Percentiles rank a stretch among this genome's conserved stretches.
Conservation (phyloP, 2,888 invertebrate genomes). For the Pristionchus japonicus region DNA sequence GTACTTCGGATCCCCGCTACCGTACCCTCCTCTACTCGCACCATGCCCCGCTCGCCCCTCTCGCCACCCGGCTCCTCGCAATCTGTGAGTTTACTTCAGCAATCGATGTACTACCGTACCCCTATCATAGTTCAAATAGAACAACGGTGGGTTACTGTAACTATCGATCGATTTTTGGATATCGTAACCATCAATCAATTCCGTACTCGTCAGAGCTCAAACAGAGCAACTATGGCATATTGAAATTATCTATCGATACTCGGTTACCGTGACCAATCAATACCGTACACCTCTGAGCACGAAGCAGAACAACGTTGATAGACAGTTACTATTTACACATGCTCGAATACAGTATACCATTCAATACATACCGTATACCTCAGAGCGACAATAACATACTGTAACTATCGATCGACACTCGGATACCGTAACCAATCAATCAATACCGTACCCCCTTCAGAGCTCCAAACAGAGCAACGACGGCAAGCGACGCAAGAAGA, state of each 20-base stretch:
- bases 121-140: no score
- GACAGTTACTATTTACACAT: background rate
- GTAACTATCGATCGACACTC: no score
- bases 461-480: background rate
- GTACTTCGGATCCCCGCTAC: background rate
- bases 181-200: no score
- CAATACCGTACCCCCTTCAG: background rate
- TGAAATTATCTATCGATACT: no score
- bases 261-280: background rate
- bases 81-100: no score
- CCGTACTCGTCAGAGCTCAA: no score
- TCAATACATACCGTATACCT: background rate
- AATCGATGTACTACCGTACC: no score
- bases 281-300: background rate
- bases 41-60: background rate
- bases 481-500: constrained; percentile 4
- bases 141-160: no score
- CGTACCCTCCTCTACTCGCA: background rate
- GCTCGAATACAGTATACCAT: background rate
- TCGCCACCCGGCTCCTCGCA: constrained; percentile 19
- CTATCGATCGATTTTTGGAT: no score
- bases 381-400: constrained; percentile 27
- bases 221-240: no score
- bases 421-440: background rate
- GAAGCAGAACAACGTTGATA: background rate